phyloP scores from a whole-genome alignment of 2,888 invertebrate genomes.

The Metacarcinus magister region DNA sequence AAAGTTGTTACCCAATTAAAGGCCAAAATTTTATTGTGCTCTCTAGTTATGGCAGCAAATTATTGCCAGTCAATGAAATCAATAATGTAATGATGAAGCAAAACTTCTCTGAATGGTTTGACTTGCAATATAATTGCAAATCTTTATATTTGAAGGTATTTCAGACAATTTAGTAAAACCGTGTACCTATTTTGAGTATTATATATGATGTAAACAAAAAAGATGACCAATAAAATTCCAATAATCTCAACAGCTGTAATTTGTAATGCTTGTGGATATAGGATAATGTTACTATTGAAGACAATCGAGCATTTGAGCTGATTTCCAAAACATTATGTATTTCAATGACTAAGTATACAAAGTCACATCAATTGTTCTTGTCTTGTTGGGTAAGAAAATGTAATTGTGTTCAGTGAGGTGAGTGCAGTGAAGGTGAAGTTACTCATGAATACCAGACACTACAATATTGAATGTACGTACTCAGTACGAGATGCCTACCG shows the following conservation, averaged over 20 bases:
- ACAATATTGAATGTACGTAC: background rate
- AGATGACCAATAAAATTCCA: background rate
- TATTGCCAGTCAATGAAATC: background rate
- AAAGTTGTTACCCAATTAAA: background rate
- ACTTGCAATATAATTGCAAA: background rate
- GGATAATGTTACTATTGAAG: background rate
- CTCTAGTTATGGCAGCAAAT: constrained; percentile 16
- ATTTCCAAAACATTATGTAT: background rate
- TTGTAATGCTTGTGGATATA: background rate
- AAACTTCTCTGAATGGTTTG: background rate
- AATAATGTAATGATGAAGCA: background rate
- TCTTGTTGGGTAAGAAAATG: background rate
- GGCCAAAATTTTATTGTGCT: background rate
- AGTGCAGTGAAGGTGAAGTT: background rate
- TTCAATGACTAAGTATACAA: background rate
- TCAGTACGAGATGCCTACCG: no score
- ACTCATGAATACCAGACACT: background rate
- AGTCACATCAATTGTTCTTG: background rate
- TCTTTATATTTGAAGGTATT: background rate
- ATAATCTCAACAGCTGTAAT: constrained; percentile 16
- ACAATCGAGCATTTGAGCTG: background rate
- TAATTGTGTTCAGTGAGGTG: background rate
- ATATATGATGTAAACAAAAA: background rate
- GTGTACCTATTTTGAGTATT: constrained; percentile 28
- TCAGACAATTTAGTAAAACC: background rate